Base-by-base conservation (phyloP, 2,888 invertebrate species). In the Cephus runcator region DNA sequence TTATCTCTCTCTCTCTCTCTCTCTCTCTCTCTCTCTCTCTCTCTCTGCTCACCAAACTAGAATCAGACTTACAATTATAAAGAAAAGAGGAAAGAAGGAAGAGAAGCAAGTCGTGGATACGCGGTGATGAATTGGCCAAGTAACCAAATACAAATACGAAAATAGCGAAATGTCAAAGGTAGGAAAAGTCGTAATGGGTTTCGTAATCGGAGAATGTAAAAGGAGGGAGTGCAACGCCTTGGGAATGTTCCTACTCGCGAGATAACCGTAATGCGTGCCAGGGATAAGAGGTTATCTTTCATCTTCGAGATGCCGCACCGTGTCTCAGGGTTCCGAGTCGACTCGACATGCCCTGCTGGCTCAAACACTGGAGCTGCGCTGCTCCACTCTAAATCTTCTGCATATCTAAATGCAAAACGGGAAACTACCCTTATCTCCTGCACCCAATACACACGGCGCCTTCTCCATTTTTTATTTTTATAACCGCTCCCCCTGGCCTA, bases 241-340 rank as follows among this genome's bases (percentile, higher is more conserved):
- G 73, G 75, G 68, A 78, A 78, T 75, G 75, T 73, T 78, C 78
- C 77, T 79, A 81, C 82, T 83, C 81, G 81, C 81, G 77, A 85
- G 87, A 86, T 86, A 88, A 86, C 82, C 78, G 80, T 84, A 83
- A 86, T 85, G 83, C 85, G 85, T 85, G 87, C 85, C 81, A 80
- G 69, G 81, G 83, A 86, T 84, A 84, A 85, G 83, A 85, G 83
- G 84, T 82, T 86, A 85, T 85, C 84, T 83, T 76, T 80, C 81
- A 85, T 85, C 84, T 83, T 76, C 80, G 80, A 76, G 81, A 81
- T 76, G 77, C 34, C 75, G 74, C 69, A 73, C 77, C 30, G 12
- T 56, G 71, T 75, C 78, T 75, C 78, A 40, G 40, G 40, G 40
- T 40, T 40, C 40, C 4, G 40, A 40, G 12, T 40, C 40, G 15